Percentiles rank a stretch among this genome's conserved stretches.
Conservation (phyloP, 2,797 vertebrate genomes). For the Tenualosa thibaudeaui region DNA sequence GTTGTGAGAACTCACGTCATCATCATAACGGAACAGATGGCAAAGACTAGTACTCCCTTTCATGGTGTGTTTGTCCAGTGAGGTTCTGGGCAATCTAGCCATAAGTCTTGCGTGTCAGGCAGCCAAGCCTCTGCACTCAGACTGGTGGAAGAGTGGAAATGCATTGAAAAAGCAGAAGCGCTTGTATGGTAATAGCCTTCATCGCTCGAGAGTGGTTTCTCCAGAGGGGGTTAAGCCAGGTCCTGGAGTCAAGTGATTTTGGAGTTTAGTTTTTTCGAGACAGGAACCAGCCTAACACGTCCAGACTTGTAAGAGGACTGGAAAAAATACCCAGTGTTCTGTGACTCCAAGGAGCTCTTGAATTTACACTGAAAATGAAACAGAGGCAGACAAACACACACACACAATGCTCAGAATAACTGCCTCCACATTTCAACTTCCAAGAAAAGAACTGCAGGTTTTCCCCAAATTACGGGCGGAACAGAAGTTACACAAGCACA, state of each 20-base stretch:
- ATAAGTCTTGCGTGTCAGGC: neutral
- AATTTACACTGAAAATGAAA: neutral
- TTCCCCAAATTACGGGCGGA: neutral
- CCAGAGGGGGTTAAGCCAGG: neutral
- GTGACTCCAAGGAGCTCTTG: neutral
- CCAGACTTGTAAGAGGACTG: neutral
- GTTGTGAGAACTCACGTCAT: neutral
- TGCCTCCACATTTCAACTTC: neutral
- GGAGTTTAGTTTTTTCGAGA: neutral
- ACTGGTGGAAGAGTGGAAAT: neutral
- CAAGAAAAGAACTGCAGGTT: neutral
- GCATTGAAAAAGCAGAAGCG: neutral
- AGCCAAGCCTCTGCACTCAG: neutral
- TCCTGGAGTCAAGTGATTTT: conserved; percentile 12
- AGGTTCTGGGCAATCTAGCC: conserved; percentile 1
- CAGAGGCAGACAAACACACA: neutral
- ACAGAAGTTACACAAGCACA: neutral
- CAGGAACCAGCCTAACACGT: neutral
- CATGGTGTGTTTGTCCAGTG: neutral
- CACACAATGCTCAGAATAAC: neutral
- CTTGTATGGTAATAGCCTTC: neutral
- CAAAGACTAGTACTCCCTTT: neutral
- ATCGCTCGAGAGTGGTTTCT: neutral
- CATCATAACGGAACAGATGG: neutral
- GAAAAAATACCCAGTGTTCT: neutral